A percentile compares a stretch with the other conserved stretches of the same genome.
These are phyloP conservation scores for Boloria euphrosyne DNA, from an alignment of 2,888 invertebrate genomes.

Conservation along the genomic window DNA sequence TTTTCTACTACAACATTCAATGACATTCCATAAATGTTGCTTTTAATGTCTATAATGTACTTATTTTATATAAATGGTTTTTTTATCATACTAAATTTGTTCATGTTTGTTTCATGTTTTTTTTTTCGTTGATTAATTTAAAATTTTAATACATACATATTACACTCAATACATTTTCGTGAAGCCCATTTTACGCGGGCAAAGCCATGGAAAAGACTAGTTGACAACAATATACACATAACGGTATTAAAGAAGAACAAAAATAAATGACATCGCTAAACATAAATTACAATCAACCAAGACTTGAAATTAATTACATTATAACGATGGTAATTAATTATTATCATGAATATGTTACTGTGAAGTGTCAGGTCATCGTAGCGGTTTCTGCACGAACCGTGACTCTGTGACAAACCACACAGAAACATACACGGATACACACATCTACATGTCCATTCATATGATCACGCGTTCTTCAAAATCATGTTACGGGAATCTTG, in stretches of 20 bases:
- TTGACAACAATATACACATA: too few relatives aligned
- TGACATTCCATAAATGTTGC: constrained; percentile 17
- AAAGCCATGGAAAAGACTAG: too few relatives aligned
- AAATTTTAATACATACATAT: too few relatives aligned
- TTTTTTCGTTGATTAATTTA: too few relatives aligned
- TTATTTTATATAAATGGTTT: background rate
- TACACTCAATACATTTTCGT: too few relatives aligned
- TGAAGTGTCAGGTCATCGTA: constrained; percentile 39
- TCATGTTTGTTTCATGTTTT: too few relatives aligned
- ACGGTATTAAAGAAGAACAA: too few relatives aligned
- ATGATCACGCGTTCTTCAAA: constrained; percentile 57
- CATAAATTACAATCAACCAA: too few relatives aligned
- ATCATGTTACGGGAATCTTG: constrained; percentile 63
- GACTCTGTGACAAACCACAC: constrained; percentile 39
- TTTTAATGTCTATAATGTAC: background rate
- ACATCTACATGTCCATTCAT: constrained; percentile 48
- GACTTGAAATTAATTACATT: background rate
- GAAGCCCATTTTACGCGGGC: too few relatives aligned
- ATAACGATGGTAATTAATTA: constrained; percentile 8
- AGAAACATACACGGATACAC: constrained; percentile 37
- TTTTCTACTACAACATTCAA: constrained; percentile 41
- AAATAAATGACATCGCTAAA: too few relatives aligned
- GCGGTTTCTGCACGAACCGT: constrained; percentile 43
- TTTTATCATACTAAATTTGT: too few relatives aligned
- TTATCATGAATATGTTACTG: constrained; percentile 13